A percentile compares a stretch with the other conserved stretches of the same genome.
phyloP scores from a whole-genome alignment of 2,797 vertebrate genomes.

The Halcyon leucocephala region DNA sequence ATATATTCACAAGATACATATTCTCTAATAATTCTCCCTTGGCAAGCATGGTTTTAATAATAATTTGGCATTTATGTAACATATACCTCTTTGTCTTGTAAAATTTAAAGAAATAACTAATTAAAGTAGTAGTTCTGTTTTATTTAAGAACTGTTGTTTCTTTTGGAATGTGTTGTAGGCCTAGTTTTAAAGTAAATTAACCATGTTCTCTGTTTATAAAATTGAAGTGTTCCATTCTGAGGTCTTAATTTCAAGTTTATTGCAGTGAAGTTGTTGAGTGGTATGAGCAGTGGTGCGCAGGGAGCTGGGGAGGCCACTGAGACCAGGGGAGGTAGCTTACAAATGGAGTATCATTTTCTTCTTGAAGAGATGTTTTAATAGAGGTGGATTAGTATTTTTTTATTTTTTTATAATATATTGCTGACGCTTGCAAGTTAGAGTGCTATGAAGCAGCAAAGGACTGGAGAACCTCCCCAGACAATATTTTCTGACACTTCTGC shows the following conservation, averaged over 20 bases:
- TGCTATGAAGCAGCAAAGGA: not conserved
- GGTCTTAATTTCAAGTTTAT: not conserved
- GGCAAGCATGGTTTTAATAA: conserved; percentile 16
- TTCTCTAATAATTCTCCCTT: not conserved
- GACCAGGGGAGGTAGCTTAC: not conserved
- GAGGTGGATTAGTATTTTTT: not conserved
- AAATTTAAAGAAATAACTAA: not conserved
- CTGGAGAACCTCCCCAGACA: not conserved
- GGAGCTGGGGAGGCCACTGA: not conserved
- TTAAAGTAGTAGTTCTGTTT: not conserved
- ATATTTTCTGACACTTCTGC: not conserved
- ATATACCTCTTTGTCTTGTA: conserved; percentile 10
- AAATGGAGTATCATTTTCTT: not conserved
- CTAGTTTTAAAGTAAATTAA: not conserved
- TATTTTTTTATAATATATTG: not conserved
- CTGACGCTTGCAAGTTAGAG: not conserved
- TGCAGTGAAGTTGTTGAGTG: not conserved
- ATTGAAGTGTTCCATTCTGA: not conserved
- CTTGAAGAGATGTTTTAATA: not conserved
- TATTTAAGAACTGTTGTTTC: not conserved
- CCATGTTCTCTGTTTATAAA: not conserved
- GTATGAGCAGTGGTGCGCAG: rapidly evolving
- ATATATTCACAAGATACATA: not conserved
- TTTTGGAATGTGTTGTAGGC: not conserved
- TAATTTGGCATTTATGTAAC: conserved; percentile 33